These are phyloP conservation scores for Epicampocera succincta DNA, from an alignment of 2,888 invertebrate genomes.

Conservation along the genomic window DNA sequence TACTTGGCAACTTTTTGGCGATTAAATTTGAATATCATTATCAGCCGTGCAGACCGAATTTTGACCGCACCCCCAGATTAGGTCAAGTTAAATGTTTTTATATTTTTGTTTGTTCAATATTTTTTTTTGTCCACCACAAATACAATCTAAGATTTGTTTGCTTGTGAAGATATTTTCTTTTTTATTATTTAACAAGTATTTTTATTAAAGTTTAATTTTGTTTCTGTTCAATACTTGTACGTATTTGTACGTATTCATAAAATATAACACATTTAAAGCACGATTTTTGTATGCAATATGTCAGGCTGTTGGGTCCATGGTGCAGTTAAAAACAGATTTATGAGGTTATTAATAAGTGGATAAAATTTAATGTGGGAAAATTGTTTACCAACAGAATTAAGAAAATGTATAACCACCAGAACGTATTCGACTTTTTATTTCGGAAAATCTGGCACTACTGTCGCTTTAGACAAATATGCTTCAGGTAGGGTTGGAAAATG, in stretches of 20 bases:
- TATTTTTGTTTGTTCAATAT: conserved; percentile 9
- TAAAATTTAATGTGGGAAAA: not conserved
- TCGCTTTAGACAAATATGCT: too few relatives aligned
- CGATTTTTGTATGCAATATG: conserved; percentile 27
- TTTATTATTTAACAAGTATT: conserved; percentile 1
- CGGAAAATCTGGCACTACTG: too few relatives aligned
- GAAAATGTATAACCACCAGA: too few relatives aligned
- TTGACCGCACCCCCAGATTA: conserved; percentile 34
- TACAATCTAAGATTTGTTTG: conserved; percentile 3
- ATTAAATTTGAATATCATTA: conserved; percentile 53
- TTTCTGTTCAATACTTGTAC: conserved; percentile 2
- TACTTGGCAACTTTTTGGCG: not conserved
- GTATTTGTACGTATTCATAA: conserved; percentile 14
- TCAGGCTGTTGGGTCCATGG: conserved; percentile 10
- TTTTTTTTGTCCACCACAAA: not conserved
- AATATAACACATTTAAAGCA: conserved; percentile 40
- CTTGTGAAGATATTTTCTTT: conserved; percentile 10
- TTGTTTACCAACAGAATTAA: too few relatives aligned
- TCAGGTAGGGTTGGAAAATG: too few relatives aligned
- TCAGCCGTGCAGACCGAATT: conserved; percentile 28
- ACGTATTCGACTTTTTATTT: too few relatives aligned
- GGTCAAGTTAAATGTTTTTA: conserved; percentile 49
- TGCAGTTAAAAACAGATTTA: too few relatives aligned
- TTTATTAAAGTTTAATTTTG: conserved; percentile 7
- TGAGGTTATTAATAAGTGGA: not conserved